A percentile compares a stretch with the other conserved stretches of the same genome.
phyloP scores from a whole-genome alignment of 37 sponge, comb jelly and placozoan species.

The Diacarnus erythraeanus region DNA sequence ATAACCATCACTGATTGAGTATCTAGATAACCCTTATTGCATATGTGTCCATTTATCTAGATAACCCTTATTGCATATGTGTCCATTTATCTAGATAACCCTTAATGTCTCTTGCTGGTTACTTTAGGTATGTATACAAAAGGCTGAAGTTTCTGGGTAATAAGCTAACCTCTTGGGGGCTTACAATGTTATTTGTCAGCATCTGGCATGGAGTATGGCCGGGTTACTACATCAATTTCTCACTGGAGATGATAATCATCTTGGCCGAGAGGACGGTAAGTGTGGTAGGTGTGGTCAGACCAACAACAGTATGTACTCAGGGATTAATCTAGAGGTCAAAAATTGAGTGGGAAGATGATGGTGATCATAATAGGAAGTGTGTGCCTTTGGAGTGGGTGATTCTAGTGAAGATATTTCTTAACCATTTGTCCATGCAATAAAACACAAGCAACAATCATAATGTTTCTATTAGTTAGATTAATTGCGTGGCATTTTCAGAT shows the following conservation, averaged over 20 bases:
- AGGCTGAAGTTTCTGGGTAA: constrained; percentile 70
- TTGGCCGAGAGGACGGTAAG: constrained; percentile 64
- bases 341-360: no score
- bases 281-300: neutral
- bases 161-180: constrained; percentile 59
- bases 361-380: no score
- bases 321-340: no score
- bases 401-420: no score
- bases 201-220: constrained; percentile 91
- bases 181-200: constrained; percentile 71
- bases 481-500: no score
- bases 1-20: no score
- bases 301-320: no score
- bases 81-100: neutral
- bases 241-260: constrained; percentile 60
- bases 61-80: neutral
- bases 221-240: constrained; percentile 82
- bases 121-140: constrained; percentile 79
- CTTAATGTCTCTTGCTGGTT: neutral
- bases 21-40: neutral
- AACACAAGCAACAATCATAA: no score
- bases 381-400: no score
- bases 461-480: no score
- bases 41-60: neutral
- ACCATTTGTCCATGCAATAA: no score